Evolutionary conservation across 2,113 vertebrate genomes (phyloP), one percentile per base, ranked within the genome.

Genomic region (Tachysurus fulvidraco): DNA sequence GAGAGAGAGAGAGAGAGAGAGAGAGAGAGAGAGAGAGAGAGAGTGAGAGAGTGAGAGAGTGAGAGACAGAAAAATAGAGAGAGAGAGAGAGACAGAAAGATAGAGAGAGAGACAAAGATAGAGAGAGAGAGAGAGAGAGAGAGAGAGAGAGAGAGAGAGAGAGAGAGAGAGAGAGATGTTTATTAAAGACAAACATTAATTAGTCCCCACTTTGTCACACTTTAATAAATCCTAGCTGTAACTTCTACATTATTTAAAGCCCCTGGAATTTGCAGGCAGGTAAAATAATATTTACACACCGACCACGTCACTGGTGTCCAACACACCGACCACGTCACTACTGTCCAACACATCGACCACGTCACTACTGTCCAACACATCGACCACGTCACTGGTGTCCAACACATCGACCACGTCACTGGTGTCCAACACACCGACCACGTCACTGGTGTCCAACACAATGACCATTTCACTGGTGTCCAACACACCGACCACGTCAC

Each of bases 51-150:
- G 2, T 4, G 17, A 59, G 55, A 59, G 0, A 59, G 55, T 17
- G 55, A 57, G 55, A 57, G 14, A 57, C 3, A 94, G 86, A 46
- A 59, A 81, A 55, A 65, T 76, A 78, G 19, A 21, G 13, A 73
- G 7, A 73, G 36, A 74, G 67, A 41, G 17, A 19, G 17, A 74
- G 17, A 46, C 19, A 46, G 71, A 23, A 19, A 25, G 71, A 94
- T 86, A 46, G 64, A 81, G 60, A 65, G 78, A 78, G 19, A 21
- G 28, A 73, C 7, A 73, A 17, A 74, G 30, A 41, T 7, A 19
- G 36, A 74, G 17, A 46, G 41, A 46, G 41, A 46, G 41, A 46
- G 71, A 94, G 87, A 46, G 59, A 81, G 55, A 65, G 76, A 76
- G 7, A 21, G 28, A 73, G 17, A 73, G 36, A 74, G 14, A 41